Conservation (phyloP, 2,888 invertebrate genomes). For the Amorpha juglandis region DNA sequence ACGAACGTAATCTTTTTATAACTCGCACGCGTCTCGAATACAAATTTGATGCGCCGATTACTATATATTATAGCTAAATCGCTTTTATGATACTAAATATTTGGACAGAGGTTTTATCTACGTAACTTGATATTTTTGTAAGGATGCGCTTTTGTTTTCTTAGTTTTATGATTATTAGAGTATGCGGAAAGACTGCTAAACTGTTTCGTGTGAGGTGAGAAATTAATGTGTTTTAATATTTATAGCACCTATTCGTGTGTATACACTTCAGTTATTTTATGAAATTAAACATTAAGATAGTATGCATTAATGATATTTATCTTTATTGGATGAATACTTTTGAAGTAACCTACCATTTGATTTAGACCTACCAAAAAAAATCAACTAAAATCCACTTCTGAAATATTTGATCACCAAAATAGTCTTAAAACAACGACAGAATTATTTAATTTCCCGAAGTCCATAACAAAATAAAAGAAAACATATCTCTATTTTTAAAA, state of each 20-base stretch:
- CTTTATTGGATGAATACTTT: too few relatives aligned
- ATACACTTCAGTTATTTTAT: too few relatives aligned
- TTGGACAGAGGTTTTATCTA: conserved; percentile 81
- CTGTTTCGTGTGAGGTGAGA: conserved; percentile 35
- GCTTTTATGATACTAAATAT: conserved; percentile 82
- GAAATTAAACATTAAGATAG: too few relatives aligned
- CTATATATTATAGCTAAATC: conserved; percentile 80
- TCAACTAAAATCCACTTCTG: too few relatives aligned
- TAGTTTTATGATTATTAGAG: conserved; percentile 73
- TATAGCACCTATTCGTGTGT: too few relatives aligned
- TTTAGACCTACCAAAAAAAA: too few relatives aligned
- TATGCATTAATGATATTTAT: too few relatives aligned
- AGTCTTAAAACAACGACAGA: too few relatives aligned
- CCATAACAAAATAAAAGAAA: too few relatives aligned
- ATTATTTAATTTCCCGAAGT: too few relatives aligned
- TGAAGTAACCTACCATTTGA: too few relatives aligned
- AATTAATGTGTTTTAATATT: background rate
- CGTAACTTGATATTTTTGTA: conserved; percentile 81
- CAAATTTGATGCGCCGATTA: conserved; percentile 75
- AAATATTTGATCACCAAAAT: too few relatives aligned
- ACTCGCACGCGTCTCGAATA: conserved; percentile 71
- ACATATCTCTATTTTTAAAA: background rate
- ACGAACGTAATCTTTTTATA: conserved; percentile 77
- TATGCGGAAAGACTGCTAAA: conserved; percentile 80
- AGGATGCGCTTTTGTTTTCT: conserved; percentile 66